phyloP scores from a whole-genome alignment of 2,797 vertebrate genomes.

The Galagoides demidoff region DNA sequence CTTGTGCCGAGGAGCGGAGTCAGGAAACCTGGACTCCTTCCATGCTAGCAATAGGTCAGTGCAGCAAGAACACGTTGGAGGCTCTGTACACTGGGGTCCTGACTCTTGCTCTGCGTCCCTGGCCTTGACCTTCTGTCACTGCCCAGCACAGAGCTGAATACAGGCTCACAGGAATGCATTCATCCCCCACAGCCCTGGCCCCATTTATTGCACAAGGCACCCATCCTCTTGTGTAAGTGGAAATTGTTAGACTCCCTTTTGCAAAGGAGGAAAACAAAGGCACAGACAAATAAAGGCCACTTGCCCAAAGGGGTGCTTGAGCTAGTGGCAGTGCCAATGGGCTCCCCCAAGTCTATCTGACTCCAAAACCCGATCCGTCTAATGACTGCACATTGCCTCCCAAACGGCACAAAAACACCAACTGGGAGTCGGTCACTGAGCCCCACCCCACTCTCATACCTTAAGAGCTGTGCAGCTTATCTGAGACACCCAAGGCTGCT shows the following conservation, averaged over 20 bases:
- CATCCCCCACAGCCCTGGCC: background rate
- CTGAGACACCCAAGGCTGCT: background rate
- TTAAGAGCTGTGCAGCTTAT: background rate
- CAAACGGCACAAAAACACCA: background rate
- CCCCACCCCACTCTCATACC: background rate
- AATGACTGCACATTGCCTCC: background rate
- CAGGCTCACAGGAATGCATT: background rate
- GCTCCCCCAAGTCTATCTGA: background rate
- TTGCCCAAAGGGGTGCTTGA: background rate
- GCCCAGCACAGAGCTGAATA: background rate
- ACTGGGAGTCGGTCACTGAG: rapidly evolving
- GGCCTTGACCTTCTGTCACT: background rate
- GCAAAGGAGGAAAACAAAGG: background rate
- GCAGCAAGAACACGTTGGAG: background rate
- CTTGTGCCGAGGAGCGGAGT: background rate
- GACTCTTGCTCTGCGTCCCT: background rate
- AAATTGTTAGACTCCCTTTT: background rate
- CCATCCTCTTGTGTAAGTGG: background rate
- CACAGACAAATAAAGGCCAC: background rate
- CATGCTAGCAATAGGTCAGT: background rate
- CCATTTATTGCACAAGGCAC: rapidly evolving
- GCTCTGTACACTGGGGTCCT: background rate
- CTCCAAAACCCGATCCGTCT: background rate
- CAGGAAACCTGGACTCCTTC: background rate
- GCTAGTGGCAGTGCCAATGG: background rate